A percentile compares a stretch with the other conserved stretches of the same genome.
Conservation (phyloP, 1,140 invertebrate genomes). For the Drosophila ironensis region DNA sequence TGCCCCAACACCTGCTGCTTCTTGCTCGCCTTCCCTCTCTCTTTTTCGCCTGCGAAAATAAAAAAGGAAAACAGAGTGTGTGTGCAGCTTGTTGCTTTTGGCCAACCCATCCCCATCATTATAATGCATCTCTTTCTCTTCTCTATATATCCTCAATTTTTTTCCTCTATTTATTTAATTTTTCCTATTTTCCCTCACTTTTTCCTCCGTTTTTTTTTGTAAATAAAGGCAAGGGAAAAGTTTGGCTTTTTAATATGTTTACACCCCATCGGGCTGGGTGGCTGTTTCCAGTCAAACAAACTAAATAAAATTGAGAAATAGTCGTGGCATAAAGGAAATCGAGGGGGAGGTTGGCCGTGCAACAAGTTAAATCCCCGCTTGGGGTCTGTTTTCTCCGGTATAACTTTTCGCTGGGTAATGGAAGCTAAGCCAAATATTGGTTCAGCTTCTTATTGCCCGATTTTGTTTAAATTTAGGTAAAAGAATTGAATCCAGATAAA, state of each 20-base stretch:
- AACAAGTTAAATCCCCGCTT: conserved; percentile 41
- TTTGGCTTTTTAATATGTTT: conserved; percentile 55
- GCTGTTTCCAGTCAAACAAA: conserved; percentile 21
- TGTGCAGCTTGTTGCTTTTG: conserved; percentile 41
- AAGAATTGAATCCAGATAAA: no score
- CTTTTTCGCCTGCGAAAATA: neutral
- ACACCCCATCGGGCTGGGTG: conserved; percentile 14
- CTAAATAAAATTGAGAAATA: conserved; percentile 6
- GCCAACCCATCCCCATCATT: conserved; percentile 15
- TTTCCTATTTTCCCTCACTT: neutral
- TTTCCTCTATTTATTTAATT: conserved; percentile 30
- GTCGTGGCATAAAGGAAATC: neutral
- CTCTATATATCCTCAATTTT: conserved; percentile 39
- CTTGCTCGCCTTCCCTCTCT: conserved; percentile 38
- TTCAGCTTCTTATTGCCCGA: conserved; percentile 9
- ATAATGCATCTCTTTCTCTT: conserved; percentile 44
- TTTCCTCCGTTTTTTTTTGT: conserved; percentile 13
- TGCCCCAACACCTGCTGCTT: conserved; percentile 73
- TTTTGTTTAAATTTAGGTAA: conserved; percentile 6
- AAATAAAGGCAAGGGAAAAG: conserved; percentile 53
- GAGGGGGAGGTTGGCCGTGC: conserved; percentile 9
- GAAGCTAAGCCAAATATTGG: conserved; percentile 31
- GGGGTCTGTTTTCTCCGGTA: conserved; percentile 23
- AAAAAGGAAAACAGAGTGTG: neutral
- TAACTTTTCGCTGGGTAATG: conserved; percentile 21